phyloP scores from a whole-genome alignment of 2,888 invertebrate genomes.

The Drosophila anomalata region DNA sequence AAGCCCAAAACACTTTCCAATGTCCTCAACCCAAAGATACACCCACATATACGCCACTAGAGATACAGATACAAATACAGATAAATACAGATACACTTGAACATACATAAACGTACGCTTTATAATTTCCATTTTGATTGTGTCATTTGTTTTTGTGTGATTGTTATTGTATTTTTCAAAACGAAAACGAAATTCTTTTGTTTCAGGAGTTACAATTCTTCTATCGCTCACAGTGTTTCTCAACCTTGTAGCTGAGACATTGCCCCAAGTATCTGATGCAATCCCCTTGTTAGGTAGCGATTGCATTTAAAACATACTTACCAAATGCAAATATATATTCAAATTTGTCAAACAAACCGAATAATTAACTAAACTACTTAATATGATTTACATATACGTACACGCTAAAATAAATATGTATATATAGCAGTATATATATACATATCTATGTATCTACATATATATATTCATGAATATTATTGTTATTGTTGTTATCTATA shows the following conservation, averaged over 20 bases:
- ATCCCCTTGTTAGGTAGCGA: constrained; percentile 99
- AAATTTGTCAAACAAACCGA: constrained; percentile 76
- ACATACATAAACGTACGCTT: constrained; percentile 62
- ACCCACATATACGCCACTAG: constrained; percentile 11
- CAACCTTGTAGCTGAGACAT: constrained; percentile 99
- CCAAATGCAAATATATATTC: constrained; percentile 82
- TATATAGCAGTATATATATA: constrained; percentile 74
- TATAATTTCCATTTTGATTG: constrained; percentile 61
- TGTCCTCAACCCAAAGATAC: constrained; percentile 19
- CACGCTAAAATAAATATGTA: constrained; percentile 73
- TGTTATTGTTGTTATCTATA: constrained; percentile 79
- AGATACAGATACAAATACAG: constrained; percentile 33
- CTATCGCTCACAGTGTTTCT: constrained; percentile 99
- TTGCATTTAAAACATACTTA: constrained; percentile 82
- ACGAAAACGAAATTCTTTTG: constrained; percentile 81
- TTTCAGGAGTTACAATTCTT: constrained; percentile 99
- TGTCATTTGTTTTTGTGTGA: constrained; percentile 65
- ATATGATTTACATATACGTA: constrained; percentile 81
- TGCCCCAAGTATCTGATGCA: constrained; percentile 99
- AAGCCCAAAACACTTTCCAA: constrained; percentile 34
- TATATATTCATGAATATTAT: constrained; percentile 81
- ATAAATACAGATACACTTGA: constrained; percentile 35
- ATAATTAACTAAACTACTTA: constrained; percentile 77
- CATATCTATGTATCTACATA: constrained; percentile 71
- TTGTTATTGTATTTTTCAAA: constrained; percentile 76